Conservation (phyloP, 1,140 invertebrate species). For the Cotesia chilonis region DNA sequence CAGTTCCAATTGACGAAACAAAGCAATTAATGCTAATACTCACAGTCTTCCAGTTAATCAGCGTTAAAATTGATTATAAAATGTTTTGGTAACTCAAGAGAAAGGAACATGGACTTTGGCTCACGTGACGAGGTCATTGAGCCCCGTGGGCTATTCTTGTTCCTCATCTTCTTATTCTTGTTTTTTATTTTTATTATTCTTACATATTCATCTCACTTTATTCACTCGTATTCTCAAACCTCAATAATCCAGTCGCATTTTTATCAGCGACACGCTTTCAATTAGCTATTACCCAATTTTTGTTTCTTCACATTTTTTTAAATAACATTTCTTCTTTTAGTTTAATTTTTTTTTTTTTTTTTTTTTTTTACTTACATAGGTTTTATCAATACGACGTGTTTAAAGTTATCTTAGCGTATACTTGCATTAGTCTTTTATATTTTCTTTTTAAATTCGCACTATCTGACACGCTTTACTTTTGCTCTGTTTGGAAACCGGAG, state of each 20-base stretch:
- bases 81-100: background rate
- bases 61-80: background rate
- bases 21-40: background rate
- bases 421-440: background rate
- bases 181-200: background rate
- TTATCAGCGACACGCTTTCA: no score
- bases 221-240: background rate
- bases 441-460: background rate
- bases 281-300: no score
- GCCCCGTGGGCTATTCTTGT: slow-evolving; percentile 31
- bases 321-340: no score
- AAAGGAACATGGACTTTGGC: slow-evolving; percentile 22
- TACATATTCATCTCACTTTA: background rate
- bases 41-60: no score
- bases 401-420: slow-evolving; percentile 1
- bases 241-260: background rate
- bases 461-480: slow-evolving; percentile 1
- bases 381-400: no score
- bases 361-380: no score
- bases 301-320: no score
- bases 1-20: background rate
- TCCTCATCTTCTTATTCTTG: slow-evolving; percentile 13
- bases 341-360: no score
- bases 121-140: slow-evolving; percentile 34
- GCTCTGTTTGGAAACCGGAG: slow-evolving; percentile 26